Percentiles rank a stretch among this genome's conserved stretches.
phyloP scores from a whole-genome alignment of 2,113 vertebrate species.

The Pygoscelis antarcticus region DNA sequence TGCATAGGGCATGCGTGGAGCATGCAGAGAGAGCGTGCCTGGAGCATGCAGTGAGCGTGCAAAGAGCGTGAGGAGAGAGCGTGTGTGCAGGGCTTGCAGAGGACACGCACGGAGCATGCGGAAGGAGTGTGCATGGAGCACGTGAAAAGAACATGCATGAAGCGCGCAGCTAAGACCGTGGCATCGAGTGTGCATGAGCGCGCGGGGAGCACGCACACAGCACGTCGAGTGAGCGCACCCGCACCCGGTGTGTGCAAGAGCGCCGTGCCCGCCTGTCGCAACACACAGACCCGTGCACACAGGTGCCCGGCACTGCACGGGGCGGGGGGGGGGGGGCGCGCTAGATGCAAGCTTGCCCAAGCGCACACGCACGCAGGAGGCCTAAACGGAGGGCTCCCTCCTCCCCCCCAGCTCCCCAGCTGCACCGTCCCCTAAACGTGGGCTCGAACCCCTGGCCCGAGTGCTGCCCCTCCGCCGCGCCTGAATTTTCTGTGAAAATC shows the following conservation, averaged over 20 bases:
- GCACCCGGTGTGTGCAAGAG: fast-evolving
- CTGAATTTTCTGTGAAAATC: slow-evolving; percentile 33
- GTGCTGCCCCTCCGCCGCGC: not conserved
- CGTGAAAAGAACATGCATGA: fast-evolving
- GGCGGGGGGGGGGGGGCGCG: fast-evolving
- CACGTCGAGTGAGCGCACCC: fast-evolving
- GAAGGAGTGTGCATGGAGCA: fast-evolving
- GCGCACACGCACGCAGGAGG: fast-evolving
- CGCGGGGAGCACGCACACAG: fast-evolving
- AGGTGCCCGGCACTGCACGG: not conserved
- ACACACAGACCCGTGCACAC: fast-evolving
- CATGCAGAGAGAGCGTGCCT: fast-evolving
- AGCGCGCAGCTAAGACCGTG: fast-evolving
- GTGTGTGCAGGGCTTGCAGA: fast-evolving
- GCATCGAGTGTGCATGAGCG: fast-evolving
- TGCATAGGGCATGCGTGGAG: too few relatives aligned
- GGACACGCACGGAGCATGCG: fast-evolving
- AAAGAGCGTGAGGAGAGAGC: not conserved
- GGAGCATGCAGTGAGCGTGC: fast-evolving
- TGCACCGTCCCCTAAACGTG: not conserved
- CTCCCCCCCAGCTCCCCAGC: not conserved
- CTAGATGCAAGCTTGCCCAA: not conserved
- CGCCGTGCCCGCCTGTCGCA: fast-evolving
- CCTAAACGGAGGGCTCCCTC: not conserved
- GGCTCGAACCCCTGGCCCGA: not conserved